Evolutionary conservation across 2,113 vertebrate genomes (phyloP).

Genomic region (Centrocercus urophasianus): DNA sequence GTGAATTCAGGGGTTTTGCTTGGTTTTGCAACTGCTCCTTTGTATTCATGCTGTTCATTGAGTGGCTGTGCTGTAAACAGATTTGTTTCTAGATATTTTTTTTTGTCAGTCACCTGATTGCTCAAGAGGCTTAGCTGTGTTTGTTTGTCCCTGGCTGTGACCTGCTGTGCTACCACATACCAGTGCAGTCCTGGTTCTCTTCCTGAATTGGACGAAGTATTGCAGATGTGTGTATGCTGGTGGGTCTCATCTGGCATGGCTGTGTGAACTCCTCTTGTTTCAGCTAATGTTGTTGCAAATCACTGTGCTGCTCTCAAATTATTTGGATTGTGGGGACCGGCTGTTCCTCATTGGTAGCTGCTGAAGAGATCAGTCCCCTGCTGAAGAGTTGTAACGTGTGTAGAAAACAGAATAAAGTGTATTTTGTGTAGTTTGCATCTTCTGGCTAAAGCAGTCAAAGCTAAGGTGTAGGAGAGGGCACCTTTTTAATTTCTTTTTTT

Average conservation of each 20-base stretch:
- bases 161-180: accelerated
- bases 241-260: not conserved
- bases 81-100: not conserved
- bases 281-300: not conserved
- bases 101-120: not conserved
- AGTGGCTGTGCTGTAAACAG: not conserved
- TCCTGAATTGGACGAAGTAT: not conserved
- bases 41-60: accelerated
- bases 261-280: not conserved
- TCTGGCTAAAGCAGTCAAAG: not conserved
- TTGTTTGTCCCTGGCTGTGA: not conserved
- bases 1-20: not conserved
- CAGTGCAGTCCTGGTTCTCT: not conserved
- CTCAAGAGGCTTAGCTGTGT: not conserved
- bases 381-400: not conserved
- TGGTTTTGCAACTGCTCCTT: not conserved
- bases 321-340: not conserved
- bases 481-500: too few species aligned
- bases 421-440: not conserved
- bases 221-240: accelerated
- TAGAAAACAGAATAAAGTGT: not conserved
- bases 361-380: not conserved
- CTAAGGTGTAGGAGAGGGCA: not conserved
- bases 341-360: not conserved
- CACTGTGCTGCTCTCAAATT: not conserved